These are phyloP conservation scores for Yasuhikotakia modesta DNA, from an alignment of 2,797 vertebrate species.

Conservation along the genomic window DNA sequence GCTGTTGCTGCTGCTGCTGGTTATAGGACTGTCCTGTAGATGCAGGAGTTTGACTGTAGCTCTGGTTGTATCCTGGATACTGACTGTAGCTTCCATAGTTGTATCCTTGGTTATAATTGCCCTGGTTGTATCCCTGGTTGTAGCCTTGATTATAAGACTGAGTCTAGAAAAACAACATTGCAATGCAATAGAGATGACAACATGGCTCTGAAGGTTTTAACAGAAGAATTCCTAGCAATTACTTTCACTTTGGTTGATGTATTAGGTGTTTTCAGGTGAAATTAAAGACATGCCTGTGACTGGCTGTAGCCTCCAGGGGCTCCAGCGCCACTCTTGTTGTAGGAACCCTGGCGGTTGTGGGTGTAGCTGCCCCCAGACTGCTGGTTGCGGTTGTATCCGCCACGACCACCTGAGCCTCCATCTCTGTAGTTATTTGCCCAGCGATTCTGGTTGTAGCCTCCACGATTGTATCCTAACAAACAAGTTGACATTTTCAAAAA, in stretches of 20 bases:
- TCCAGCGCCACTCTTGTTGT: slow-evolving; percentile 70
- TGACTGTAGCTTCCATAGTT: slow-evolving; percentile 85
- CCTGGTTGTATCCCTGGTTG: slow-evolving; percentile 78
- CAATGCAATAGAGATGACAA: background rate
- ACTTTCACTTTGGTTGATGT: background rate
- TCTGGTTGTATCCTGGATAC: slow-evolving; percentile 79
- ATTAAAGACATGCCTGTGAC: slow-evolving; percentile 53
- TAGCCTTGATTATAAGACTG: slow-evolving; percentile 77
- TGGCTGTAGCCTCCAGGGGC: slow-evolving; percentile 71
- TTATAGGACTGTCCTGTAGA: slow-evolving; percentile 73
- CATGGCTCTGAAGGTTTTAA: background rate
- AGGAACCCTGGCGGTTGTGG: slow-evolving; percentile 71
- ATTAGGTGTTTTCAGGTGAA: background rate
- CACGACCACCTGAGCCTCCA: slow-evolving; percentile 75
- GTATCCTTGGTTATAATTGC: slow-evolving; percentile 84
- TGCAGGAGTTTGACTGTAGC: slow-evolving; percentile 73
- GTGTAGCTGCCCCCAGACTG: slow-evolving; percentile 74
- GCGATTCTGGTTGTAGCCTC: slow-evolving; percentile 83
- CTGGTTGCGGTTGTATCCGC: slow-evolving; percentile 80
- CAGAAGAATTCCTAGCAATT: too few relatives aligned
- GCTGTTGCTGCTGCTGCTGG: slow-evolving; percentile 75
- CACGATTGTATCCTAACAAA: slow-evolving; percentile 78
- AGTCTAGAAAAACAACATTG: slow-evolving; percentile 28
- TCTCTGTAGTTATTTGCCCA: slow-evolving; percentile 84
- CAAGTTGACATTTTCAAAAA: background rate